phyloP scores from a whole-genome alignment of 2,888 invertebrate species.

The Resseliella maxima region DNA sequence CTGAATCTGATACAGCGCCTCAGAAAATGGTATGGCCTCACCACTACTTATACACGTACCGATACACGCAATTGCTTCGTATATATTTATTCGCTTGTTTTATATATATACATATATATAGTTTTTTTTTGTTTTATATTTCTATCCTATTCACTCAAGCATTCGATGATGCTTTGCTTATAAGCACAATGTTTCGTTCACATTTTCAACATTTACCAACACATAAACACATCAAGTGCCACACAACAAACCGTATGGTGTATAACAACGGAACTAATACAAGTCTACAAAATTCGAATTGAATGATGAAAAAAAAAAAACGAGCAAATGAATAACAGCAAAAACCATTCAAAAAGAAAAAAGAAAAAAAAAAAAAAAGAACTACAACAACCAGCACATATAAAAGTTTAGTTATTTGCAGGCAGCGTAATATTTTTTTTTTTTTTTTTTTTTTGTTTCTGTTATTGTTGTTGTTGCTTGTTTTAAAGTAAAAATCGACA shows the following conservation, averaged over 20 bases:
- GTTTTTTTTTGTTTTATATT: slow-evolving; percentile 15
- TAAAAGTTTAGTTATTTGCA: background rate
- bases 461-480: background rate
- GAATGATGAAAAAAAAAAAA: no score
- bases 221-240: background rate
- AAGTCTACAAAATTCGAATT: background rate
- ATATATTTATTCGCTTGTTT: no score
- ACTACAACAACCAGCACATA: slow-evolving; percentile 13
- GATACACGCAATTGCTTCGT: slow-evolving; percentile 19
- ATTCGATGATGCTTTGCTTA: background rate
- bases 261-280: slow-evolving; percentile 20
- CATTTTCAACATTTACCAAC: background rate
- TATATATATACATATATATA: no score
- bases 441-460: background rate
- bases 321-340: background rate
- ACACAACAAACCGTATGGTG: background rate
- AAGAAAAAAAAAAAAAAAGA: background rate
- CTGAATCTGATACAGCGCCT: background rate
- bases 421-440: slow-evolving; percentile 22
- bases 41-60: slow-evolving; percentile 7
- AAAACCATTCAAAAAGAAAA: slow-evolving; percentile 11
- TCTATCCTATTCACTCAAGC: background rate
- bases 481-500: slow-evolving; percentile 9
- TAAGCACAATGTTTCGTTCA: slow-evolving; percentile 12
- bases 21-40: slow-evolving; percentile 22